These are phyloP conservation scores for Candoia aspera DNA, from an alignment of 2,113 vertebrate species.

Conservation along the genomic window DNA sequence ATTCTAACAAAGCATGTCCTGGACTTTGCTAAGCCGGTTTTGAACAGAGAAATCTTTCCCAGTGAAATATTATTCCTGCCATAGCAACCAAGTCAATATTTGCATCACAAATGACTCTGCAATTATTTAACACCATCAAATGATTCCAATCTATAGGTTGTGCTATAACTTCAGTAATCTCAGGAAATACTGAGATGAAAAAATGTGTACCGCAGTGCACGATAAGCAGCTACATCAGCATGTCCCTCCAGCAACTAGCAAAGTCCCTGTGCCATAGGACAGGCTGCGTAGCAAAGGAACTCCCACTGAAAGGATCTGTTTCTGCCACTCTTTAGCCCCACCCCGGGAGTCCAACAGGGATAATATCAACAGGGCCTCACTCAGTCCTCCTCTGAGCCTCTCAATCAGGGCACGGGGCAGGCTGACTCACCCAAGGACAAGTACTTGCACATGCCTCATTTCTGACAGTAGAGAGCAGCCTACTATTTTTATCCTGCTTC, in stretches of 20 bases:
- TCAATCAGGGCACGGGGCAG: neutral
- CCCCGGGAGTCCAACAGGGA: neutral
- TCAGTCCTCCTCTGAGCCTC: neutral
- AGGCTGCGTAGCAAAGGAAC: neutral
- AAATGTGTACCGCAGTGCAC: neutral
- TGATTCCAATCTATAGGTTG: neutral
- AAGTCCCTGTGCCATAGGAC: neutral
- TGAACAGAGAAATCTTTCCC: neutral
- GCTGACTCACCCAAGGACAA: neutral
- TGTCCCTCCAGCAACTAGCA: neutral
- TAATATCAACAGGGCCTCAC: neutral
- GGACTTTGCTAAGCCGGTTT: neutral
- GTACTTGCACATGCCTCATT: neutral
- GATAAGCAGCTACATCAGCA: neutral
- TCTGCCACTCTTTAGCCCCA: neutral
- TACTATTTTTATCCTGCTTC: neutral
- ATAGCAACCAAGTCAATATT: neutral
- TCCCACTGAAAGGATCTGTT: neutral
- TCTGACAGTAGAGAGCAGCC: neutral
- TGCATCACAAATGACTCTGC: neutral
- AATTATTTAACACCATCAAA: neutral
- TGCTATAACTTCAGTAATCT: neutral
- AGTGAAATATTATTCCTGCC: neutral
- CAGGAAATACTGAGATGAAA: neutral
- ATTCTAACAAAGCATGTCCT: neutral